Percentiles rank a stretch among this genome's conserved stretches.
phyloP scores from a whole-genome alignment of 2,888 invertebrate species.

The Balanococcus diminutus region DNA sequence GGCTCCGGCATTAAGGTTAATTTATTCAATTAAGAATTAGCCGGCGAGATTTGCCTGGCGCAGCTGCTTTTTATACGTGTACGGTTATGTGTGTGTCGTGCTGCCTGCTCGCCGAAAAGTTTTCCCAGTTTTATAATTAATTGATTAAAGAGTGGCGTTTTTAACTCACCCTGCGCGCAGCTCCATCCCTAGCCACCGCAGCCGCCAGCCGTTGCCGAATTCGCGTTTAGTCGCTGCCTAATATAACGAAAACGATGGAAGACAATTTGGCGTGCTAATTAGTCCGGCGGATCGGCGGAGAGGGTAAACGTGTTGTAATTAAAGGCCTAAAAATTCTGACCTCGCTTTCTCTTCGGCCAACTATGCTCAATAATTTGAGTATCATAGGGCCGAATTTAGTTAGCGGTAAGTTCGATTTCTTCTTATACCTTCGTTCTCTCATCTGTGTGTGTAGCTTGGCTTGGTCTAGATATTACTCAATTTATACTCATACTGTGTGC shows the following conservation, averaged over 20 bases:
- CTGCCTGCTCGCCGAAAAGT: not conserved
- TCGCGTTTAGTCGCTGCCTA: conserved; percentile 9
- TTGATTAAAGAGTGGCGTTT: conserved; percentile 43
- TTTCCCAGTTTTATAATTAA: conserved; percentile 37
- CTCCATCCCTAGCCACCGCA: no score
- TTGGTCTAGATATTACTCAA: no score
- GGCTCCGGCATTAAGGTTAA: conserved; percentile 19
- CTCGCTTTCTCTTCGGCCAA: conserved; percentile 55
- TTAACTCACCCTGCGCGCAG: not conserved
- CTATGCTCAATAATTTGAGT: conserved; percentile 61
- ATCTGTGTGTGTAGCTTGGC: no score
- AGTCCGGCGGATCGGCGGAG: not conserved
- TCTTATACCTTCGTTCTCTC: conserved; percentile 38
- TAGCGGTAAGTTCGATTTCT: conserved; percentile 58
- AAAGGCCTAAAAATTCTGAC: conserved; percentile 53
- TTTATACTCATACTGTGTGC: no score
- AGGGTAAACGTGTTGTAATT: conserved; percentile 44
- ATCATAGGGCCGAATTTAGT: conserved; percentile 59
- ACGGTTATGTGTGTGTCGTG: conserved; percentile 42
- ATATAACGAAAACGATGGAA: conserved; percentile 31
- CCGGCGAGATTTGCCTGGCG: conserved; percentile 7
- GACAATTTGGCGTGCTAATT: conserved; percentile 47
- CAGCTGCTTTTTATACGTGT: not conserved
- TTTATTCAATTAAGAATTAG: conserved; percentile 37
- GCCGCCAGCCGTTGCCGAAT: not conserved